Evolutionary conservation across 2,113 vertebrate genomes (phyloP).

Genomic region (Australoheros scitulus): DNA sequence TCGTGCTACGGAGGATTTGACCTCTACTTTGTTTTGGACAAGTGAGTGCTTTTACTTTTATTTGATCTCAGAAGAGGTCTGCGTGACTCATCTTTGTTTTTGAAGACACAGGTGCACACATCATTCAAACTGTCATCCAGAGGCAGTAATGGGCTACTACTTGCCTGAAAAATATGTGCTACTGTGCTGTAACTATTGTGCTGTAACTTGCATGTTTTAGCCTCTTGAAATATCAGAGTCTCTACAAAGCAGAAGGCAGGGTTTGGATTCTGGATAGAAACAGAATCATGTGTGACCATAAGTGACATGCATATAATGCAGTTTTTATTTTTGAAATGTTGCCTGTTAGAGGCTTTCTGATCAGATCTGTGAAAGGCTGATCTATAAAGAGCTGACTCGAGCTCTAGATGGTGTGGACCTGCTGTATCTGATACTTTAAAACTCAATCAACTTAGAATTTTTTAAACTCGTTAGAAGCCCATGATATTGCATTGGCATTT

Average conservation of each 20-base stretch:
- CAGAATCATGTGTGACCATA: background rate
- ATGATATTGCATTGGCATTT: background rate
- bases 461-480: too few relatives aligned
- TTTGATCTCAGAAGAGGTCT: background rate
- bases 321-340: slow-evolving; percentile 2
- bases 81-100: slow-evolving; percentile 23
- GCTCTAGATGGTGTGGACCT: background rate
- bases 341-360: background rate
- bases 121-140: background rate
- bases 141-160: background rate
- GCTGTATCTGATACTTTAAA: background rate
- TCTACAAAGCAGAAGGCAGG: background rate
- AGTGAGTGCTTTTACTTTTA: slow-evolving; percentile 84
- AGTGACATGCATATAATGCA: background rate
- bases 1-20: slow-evolving; percentile 98
- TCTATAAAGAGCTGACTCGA: background rate
- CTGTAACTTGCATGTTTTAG: background rate
- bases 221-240: background rate
- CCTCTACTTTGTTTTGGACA: slow-evolving; percentile 96
- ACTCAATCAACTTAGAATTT: background rate
- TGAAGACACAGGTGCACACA: slow-evolving; percentile 35
- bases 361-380: background rate
- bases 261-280: background rate
- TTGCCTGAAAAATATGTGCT: background rate
- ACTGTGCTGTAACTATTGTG: background rate